Conservation (phyloP, 2,888 invertebrate species). For the Chymomyza amoena region DNA sequence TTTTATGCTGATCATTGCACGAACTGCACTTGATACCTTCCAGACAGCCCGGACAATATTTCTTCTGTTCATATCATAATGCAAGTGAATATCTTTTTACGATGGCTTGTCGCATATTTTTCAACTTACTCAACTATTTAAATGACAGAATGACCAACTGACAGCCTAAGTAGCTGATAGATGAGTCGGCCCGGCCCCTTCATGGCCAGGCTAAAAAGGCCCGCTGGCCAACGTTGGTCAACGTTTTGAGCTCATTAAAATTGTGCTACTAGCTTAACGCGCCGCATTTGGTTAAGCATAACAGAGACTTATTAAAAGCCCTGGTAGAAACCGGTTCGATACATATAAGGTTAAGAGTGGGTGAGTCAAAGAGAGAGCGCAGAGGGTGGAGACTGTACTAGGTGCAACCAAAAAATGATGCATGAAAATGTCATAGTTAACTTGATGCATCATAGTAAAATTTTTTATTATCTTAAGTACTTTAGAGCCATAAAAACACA, state of each 20-base stretch:
- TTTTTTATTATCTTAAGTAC: too few species aligned
- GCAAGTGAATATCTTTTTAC: neutral
- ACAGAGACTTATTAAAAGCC: neutral
- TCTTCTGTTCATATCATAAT: neutral
- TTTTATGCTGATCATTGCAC: neutral
- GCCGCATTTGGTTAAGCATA: neutral
- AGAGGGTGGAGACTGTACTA: too few species aligned
- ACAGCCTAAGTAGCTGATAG: neutral
- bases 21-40: neutral
- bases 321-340: neutral
- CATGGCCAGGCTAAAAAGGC: neutral
- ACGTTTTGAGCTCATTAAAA: conserved; percentile 23
- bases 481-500: too few species aligned
- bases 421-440: too few species aligned
- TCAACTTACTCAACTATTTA: neutral
- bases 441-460: too few species aligned
- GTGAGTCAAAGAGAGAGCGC: too few species aligned
- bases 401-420: too few species aligned
- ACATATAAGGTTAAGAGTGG: too few species aligned
- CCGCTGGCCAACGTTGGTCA: conserved; percentile 4
- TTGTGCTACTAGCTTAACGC: conserved; percentile 22
- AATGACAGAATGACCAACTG: neutral
- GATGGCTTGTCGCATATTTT: neutral
- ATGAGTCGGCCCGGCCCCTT: neutral
- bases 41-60: too few species aligned